Conservation (phyloP, 2,888 invertebrate genomes). For the Noctua comes region DNA sequence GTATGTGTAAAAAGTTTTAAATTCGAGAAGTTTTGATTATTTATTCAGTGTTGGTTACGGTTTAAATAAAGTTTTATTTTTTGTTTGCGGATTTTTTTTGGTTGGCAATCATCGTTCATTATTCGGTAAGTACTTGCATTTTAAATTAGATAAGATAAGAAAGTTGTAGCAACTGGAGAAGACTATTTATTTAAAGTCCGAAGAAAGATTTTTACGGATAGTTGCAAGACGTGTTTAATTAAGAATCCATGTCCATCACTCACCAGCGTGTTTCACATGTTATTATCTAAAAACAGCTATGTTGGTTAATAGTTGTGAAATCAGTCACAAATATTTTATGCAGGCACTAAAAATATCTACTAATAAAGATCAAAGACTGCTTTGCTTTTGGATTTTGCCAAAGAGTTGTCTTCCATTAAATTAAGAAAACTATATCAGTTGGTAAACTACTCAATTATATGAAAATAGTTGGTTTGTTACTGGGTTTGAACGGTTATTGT, state of each 20-base stretch:
- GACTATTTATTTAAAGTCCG: background rate
- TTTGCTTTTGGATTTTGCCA: slow-evolving; percentile 23
- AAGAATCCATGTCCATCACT: slow-evolving; percentile 70
- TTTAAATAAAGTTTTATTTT: slow-evolving; percentile 62
- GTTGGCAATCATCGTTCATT: slow-evolving; percentile 32
- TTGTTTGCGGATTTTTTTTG: slow-evolving; percentile 60
- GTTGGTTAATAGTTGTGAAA: slow-evolving; percentile 9
- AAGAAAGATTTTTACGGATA: slow-evolving; percentile 21
- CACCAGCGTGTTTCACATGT: slow-evolving; percentile 66
- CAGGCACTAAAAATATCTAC: slow-evolving; percentile 22
- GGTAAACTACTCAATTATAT: background rate
- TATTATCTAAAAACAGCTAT: slow-evolving; percentile 46
- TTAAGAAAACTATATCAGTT: slow-evolving; percentile 4
- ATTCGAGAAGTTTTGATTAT: slow-evolving; percentile 41
- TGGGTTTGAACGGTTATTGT: background rate
- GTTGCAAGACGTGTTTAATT: slow-evolving; percentile 65
- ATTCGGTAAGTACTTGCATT: slow-evolving; percentile 62
- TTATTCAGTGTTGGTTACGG: slow-evolving; percentile 58
- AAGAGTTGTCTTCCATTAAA: slow-evolving; percentile 1
- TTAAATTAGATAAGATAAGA: background rate
- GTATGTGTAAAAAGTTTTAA: slow-evolving; percentile 60
- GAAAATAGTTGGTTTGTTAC: background rate
- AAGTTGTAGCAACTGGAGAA: background rate
- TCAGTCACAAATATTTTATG: slow-evolving; percentile 34
- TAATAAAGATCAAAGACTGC: slow-evolving; percentile 24